Percentiles rank a stretch among this genome's conserved stretches.
Evolutionary conservation across 2,888 invertebrate species (phyloP).

Genomic region (Drosophila lacicola): DNA sequence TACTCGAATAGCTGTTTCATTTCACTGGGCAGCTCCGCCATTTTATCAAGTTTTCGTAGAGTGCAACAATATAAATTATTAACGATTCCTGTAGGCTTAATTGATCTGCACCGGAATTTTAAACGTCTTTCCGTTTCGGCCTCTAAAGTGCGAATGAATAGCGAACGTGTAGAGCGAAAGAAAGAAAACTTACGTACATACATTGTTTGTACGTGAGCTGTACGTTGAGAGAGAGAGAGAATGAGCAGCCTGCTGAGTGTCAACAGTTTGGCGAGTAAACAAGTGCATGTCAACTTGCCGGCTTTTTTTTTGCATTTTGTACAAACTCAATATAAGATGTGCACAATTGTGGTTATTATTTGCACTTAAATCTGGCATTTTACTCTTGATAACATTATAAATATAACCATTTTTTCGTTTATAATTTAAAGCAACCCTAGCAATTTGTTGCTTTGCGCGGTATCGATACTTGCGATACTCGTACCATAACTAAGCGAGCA

Average conservation of each 20-base stretch:
- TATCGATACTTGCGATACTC: slow-evolving; percentile 11
- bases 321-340: rapidly evolving
- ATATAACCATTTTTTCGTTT: not conserved
- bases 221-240: slow-evolving; percentile 30
- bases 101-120: slow-evolving; percentile 25
- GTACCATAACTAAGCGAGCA: slow-evolving; percentile 18
- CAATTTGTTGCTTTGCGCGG: not conserved
- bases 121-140: slow-evolving; percentile 47
- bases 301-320: slow-evolving; percentile 13
- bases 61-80: slow-evolving; percentile 7
- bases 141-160: slow-evolving; percentile 42
- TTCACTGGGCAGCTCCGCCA: slow-evolving; percentile 74
- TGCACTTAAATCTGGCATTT: not conserved
- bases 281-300: slow-evolving; percentile 32
- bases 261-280: slow-evolving; percentile 29
- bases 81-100: slow-evolving; percentile 25
- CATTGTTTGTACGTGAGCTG: not conserved
- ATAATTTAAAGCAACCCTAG: not conserved
- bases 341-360: not conserved
- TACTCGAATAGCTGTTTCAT: slow-evolving; percentile 76
- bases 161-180: slow-evolving; percentile 18
- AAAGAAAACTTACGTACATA: slow-evolving; percentile 42
- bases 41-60: slow-evolving; percentile 37
- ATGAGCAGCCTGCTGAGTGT: slow-evolving; percentile 37
- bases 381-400: not conserved